Evolutionary conservation across 2,797 vertebrate species (phyloP), one percentile per base, ranked within the genome.

Genomic region (Siniperca obscura): DNA sequence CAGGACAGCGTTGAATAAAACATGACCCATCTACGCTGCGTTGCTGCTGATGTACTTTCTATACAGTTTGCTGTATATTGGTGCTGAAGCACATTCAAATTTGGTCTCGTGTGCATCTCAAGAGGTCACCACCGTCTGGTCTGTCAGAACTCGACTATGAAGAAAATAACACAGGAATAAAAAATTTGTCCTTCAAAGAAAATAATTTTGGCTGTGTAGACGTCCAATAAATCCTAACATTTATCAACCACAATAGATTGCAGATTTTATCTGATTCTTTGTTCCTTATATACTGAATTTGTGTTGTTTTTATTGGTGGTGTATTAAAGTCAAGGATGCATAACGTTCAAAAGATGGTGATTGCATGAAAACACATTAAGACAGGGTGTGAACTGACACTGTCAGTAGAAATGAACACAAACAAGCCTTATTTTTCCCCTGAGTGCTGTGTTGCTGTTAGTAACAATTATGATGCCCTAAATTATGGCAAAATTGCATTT

Each of bases 1-100:
- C 70, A 73, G 50, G 21, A 34, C n/a, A 16, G 27, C 59, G 8
- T 57, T 91, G 83, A 92, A 91, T 92, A 87, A 91, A 92, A 85
- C 86, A 92, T 88, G 50, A 66, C 48, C n/a, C 52, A 83, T n/a
- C 77, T 70, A 53, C 55, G 74, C 57, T n/a, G 60, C 11, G 36
- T 64, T 82, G 40, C 61, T 73, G 67, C 52, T 69, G 69, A 69
- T 60, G 48, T 48, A 42, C n/a, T 73, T 74, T 72, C 76, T 19
- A 16, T 81, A 61, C 19, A 11, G 40, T 67, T 74, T 65, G 7
- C n/a, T 66, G 59, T 25, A 48, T 69, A 44, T 30, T 22, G 22
- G 16, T 22, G 42, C 34, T 67, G 80, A 77, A 59, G 36, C 34
- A 70, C 48, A 71, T 80, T 80, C 13, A 78, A 21, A 82, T 73